Conservation (phyloP, 2,113 vertebrate species). For the Promerops cafer region DNA sequence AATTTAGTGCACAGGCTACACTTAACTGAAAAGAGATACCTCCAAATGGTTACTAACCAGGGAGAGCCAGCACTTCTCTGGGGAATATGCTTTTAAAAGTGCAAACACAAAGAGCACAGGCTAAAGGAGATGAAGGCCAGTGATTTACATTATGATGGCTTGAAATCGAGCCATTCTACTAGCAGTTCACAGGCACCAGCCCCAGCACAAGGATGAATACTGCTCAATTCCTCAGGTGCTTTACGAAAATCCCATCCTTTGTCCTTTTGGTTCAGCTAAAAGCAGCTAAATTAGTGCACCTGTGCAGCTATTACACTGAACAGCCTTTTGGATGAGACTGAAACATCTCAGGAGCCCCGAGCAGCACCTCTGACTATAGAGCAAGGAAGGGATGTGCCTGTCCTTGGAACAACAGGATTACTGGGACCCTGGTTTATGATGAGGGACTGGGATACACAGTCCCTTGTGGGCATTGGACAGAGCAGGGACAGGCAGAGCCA, state of each 20-base stretch:
- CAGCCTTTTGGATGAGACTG: background rate
- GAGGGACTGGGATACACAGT: background rate
- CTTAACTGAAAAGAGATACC: constrained; percentile 37
- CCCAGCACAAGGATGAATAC: background rate
- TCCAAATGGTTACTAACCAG: background rate
- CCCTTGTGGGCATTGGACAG: background rate
- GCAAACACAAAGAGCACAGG: constrained; percentile 19
- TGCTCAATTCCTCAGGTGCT: background rate
- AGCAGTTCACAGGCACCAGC: background rate
- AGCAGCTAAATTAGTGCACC: background rate
- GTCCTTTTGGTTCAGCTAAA: background rate
- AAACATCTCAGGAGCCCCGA: background rate
- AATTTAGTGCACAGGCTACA: constrained; percentile 19
- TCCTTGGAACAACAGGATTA: background rate
- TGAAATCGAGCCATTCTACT: background rate
- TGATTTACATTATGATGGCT: background rate
- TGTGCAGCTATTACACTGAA: background rate
- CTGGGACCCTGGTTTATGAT: background rate
- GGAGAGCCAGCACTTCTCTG: background rate
- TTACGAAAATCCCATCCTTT: constrained; percentile 15
- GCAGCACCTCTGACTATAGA: background rate
- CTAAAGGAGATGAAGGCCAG: background rate
- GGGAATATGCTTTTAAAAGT: constrained; percentile 14
- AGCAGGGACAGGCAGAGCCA: background rate
- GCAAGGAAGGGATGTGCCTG: background rate